Base-by-base conservation (phyloP, 2,888 invertebrate genomes). In the Diarsia brunnea region DNA sequence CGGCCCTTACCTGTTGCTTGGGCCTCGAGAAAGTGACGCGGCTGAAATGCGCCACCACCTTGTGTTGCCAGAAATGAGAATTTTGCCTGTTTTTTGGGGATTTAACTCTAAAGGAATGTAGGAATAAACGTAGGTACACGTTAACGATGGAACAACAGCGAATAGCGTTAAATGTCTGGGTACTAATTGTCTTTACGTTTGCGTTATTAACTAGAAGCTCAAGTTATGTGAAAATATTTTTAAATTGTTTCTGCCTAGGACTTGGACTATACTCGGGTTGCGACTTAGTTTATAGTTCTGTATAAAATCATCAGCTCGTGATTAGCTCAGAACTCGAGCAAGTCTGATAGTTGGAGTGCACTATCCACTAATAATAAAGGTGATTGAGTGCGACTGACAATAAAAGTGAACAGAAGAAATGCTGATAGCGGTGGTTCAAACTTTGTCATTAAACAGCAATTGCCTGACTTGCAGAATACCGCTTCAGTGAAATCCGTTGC, bases 1-100 rank as follows among this genome's bases (percentile, higher is more conserved):
- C 90, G 92, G 93, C 92, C 94, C 93, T 91, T 95, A 96, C 96
- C 95, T 96, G 96, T 96, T 96, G 96, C 95, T 95, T 86, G 85
- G 84, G 92, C 89, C 90, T 90, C 90, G 92, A 93, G 94, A 95
- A 94, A 95, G 93, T 94, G 94, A 94, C 92, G 91, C 91, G 92
- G 81, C 90, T 88, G 87, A 93, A 92, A 90, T 93, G 93, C 95
- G 95, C 93, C 94, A 92, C 90, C 93, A 91, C 93, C 90, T 88
- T 82, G 92, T 85, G 95, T 94, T 95, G 90, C 93, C 91, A 94
- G 75, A 8, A 58, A 49, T 53, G n/a, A 21, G 16, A 67, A 5
- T 43, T 64, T 73, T 47, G n/a, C 73, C 31, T 73, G 16, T 45
- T 24, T 24, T 31, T 55, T 73, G 31, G 45, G 45, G 24, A 63